Evolutionary conservation across 2,797 vertebrate species (phyloP).

Genomic region (Threskiornis aethiopicus): DNA sequence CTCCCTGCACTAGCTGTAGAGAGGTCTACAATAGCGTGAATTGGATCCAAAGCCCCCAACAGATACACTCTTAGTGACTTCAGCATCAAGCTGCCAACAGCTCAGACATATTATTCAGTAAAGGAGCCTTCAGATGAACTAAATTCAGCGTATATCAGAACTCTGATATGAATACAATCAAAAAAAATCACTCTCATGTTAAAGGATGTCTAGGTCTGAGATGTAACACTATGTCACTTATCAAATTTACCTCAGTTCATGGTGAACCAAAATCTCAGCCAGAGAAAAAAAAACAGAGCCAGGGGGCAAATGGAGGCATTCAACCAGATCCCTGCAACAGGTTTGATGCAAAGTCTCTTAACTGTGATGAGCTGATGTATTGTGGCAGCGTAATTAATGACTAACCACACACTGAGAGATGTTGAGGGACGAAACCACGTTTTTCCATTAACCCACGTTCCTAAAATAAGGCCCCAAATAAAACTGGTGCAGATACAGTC

Average conservation of each 20-base stretch:
- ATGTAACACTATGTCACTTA: neutral
- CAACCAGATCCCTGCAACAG: neutral
- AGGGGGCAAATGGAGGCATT: neutral
- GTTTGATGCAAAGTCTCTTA: neutral
- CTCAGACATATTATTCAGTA: neutral
- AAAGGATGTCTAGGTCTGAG: neutral
- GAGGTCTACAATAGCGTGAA: neutral
- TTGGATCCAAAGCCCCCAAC: fast-evolving
- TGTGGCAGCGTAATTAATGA: neutral
- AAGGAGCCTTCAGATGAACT: neutral
- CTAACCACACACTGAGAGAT: neutral
- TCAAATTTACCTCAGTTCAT: neutral
- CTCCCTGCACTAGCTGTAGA: neutral
- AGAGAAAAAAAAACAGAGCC: neutral
- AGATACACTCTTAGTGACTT: neutral
- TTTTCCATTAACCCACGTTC: neutral
- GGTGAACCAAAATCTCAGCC: neutral
- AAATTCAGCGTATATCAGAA: neutral
- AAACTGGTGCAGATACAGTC: neutral
- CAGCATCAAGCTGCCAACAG: neutral
- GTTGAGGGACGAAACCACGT: neutral
- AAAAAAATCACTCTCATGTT: neutral
- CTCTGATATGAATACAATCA: neutral
- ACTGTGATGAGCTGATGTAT: neutral
- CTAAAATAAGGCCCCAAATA: neutral